Conservation (phyloP, 2,797 vertebrate species). For the Syngnathus acus region DNA sequence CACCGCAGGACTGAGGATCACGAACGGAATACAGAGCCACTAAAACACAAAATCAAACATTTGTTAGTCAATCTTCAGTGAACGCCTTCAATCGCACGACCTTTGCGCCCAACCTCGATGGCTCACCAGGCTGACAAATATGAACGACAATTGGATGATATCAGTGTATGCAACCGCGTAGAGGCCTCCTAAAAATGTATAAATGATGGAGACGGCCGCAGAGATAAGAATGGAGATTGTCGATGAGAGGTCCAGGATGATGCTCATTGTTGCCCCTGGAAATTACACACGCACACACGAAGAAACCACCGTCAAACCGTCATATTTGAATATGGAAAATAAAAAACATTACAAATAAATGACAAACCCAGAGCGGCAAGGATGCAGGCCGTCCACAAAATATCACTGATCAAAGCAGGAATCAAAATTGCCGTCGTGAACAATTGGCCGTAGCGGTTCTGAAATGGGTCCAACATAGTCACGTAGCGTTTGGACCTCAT, state of each 20-base stretch:
- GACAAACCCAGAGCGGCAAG: constrained; percentile 67
- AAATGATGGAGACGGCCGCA: constrained; percentile 60
- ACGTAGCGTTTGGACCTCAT: constrained; percentile 71
- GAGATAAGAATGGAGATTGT: constrained; percentile 63
- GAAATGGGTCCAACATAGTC: constrained; percentile 74
- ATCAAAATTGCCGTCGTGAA: constrained; percentile 62
- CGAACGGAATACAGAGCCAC: constrained; percentile 72
- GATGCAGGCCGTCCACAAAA: constrained; percentile 71
- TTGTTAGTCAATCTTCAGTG: background rate
- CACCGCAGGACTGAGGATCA: constrained; percentile 59
- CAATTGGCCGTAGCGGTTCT: constrained; percentile 53
- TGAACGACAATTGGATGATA: constrained; percentile 69
- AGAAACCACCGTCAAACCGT: too few species aligned
- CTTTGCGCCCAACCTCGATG: background rate
- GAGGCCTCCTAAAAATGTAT: constrained; percentile 72
- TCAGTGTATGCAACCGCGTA: constrained; percentile 77
- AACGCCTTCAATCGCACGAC: background rate
- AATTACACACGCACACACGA: too few species aligned
- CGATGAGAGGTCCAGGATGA: constrained; percentile 63
- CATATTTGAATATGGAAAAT: background rate
- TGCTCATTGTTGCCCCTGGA: constrained; percentile 67
- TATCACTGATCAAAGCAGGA: constrained; percentile 63
- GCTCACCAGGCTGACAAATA: constrained; percentile 70
- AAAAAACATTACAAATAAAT: background rate
- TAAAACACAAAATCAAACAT: constrained; percentile 38